Conservation (phyloP, 37 sponge, comb jelly and placozoan genomes). For the Bolinopsis microptera region DNA sequence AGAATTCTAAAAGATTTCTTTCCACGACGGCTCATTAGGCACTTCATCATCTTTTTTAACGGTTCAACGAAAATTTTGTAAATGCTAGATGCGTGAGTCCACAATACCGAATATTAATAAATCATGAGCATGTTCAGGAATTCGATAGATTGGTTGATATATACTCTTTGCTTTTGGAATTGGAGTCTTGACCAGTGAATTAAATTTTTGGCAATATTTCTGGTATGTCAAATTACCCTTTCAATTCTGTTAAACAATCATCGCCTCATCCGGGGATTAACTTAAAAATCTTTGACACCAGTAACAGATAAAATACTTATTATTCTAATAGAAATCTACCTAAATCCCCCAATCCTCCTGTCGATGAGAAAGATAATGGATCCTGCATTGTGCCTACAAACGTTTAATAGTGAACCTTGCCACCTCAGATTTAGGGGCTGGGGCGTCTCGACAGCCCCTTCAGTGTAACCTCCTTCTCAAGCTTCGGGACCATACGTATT, state of each 20-base stretch:
- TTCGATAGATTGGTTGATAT: slow-evolving; percentile 19
- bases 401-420: slow-evolving; percentile 29
- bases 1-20: too few species aligned
- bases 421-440: slow-evolving; percentile 16
- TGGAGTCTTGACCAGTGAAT: background rate
- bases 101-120: too few species aligned
- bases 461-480: slow-evolving; percentile 6
- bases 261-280: background rate
- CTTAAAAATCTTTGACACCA: too few species aligned
- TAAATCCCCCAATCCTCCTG: background rate
- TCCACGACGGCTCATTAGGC: too few species aligned
- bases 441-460: background rate
- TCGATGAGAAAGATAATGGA: slow-evolving; percentile 43
- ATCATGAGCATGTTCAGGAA: background rate
- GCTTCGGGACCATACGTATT: background rate
- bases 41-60: too few species aligned
- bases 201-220: background rate
- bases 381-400: slow-evolving; percentile 1
- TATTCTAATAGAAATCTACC: too few species aligned
- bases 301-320: too few species aligned
- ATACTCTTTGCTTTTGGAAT: background rate
- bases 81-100: too few species aligned
- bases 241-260: background rate
- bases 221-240: background rate
- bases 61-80: too few species aligned